Base-by-base conservation (phyloP, 2,888 invertebrate genomes). In the Subacronicta megacephala region DNA sequence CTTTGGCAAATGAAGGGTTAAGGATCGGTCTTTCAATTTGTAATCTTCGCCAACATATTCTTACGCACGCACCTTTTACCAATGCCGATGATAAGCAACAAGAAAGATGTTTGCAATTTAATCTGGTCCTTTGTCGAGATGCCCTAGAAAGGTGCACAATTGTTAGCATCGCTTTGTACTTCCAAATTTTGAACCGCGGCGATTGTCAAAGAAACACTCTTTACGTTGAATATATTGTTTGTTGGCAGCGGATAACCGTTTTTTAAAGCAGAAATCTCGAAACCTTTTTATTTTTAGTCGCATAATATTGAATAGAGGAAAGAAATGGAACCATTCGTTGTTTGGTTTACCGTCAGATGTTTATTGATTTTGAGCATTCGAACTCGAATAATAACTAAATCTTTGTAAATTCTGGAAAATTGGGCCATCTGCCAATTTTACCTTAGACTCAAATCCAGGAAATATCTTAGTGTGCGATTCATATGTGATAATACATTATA, bases 141-240 rank as follows among this genome's bases (percentile, higher is more conserved):
- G 55, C 59, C 35, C 68, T 47, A 56, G 67, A 54, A 65, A 57
- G 50, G 54, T 61, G 46, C 52, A 64, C 73, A 64, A 68, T 72
- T 70, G 53, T 56, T 50, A 6, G 10, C 16, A 33, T 36, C 37
- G 38, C 64, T 65, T 63, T 75, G 68, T 64, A 23, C 35, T 42
- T 18, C 13, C 12, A 35, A 51, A 2, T 42, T 58, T 63, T 66
- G 13, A 57, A 47, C 35, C 41, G 60, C 76, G 74, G 70, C 53
- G 33, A 50, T 41, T 55, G 47, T 71, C 75, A 73, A 75, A 73
- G 63, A 43, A 38, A 50, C 38, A 31, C 36, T 56, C 41, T 42
- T 52, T 35, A 44, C 43, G 7, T 54, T 63, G 36, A 63, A 62
- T 38, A 55, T 37, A 18, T 26, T 36, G 33, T 52, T 57, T 51